Evolutionary conservation across 2,797 vertebrate species (phyloP), one percentile per base, ranked within the genome.

Genomic region (Myioborus melanocephalus): DNA sequence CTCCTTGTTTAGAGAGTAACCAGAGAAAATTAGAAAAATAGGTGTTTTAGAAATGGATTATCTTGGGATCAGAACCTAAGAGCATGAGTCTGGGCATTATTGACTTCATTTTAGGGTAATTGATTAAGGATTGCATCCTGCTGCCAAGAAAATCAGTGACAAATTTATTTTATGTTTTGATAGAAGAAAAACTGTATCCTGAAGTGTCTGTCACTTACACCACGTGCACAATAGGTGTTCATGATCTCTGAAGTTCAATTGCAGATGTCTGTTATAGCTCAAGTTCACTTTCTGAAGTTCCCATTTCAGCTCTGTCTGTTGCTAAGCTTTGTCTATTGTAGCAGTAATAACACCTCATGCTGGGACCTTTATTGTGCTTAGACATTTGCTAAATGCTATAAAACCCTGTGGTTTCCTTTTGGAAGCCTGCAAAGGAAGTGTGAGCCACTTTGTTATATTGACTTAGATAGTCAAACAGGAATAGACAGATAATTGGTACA

Each of bases 1-100:
- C 11, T 85, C n/a, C 3, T 8, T 56, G 43, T 66, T 76, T 79
- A 19, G 22, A 46, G 32, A 64, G 44, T 82, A 83, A 69, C 21
- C 8, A n/a, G 77, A 79, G 63, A 79, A 88, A 94, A 91, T 65
- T 12, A 72, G 50, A 59, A 91, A 94, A 93, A 44, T 84, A 63
- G 82, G 4, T 61, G 15, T 81, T 75, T 59, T 76, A 76, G 34
- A 59, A 86, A 46, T 13, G 0, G 63, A 66, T 90, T 88, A 16
- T 79, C 86, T 84, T 88, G 80, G 80, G 55, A 95, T 23, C 13
- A 13, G 59, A 78, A 12, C 30, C 41, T 86, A 71, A 71, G 44
- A 85, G 8, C 28, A 37, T 37, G 26, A 59, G 17, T 53, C 56
- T 87, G 34, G 83, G 26, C 10, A 55, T 83, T 87, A 43, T 26